Percentiles rank a stretch among this genome's conserved stretches.
phyloP scores from a whole-genome alignment of 2,113 vertebrate species.

The Siniperca chuatsi region DNA sequence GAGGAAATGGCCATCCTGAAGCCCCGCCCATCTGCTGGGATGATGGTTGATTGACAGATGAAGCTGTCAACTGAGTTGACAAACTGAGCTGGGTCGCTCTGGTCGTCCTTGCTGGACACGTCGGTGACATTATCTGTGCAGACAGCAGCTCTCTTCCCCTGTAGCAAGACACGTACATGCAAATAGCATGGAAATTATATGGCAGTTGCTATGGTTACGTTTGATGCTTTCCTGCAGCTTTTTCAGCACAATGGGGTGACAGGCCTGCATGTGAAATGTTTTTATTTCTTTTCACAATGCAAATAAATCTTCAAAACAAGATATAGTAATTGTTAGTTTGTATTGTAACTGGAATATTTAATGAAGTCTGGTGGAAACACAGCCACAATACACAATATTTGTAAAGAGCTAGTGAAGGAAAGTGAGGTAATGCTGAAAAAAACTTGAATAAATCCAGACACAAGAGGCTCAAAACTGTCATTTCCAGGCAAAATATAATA shows the following conservation, averaged over 20 bases:
- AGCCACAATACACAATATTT: background rate
- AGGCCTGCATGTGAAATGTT: background rate
- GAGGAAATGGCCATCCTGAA: constrained; percentile 94
- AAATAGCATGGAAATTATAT: background rate
- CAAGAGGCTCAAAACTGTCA: background rate
- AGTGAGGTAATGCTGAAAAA: background rate
- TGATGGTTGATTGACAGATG: constrained; percentile 96
- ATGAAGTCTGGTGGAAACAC: constrained; percentile 1
- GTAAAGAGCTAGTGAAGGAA: background rate
- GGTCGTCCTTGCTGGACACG: constrained; percentile 89
- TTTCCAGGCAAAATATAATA: background rate
- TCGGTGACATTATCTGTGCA: constrained; percentile 97
- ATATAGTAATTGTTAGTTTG: background rate
- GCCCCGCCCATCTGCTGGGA: constrained; percentile 94
- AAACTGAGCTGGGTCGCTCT: constrained; percentile 86
- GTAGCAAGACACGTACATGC: background rate
- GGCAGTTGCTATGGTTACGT: constrained; percentile 19
- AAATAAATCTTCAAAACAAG: background rate
- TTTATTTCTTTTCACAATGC: background rate
- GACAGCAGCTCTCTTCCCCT: constrained; percentile 76
- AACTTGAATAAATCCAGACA: background rate
- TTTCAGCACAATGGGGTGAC: background rate
- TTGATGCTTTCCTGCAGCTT: background rate
- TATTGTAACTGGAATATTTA: background rate
- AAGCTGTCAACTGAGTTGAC: constrained; percentile 90